phyloP scores from a whole-genome alignment of 2,113 vertebrate genomes.

The rabbit (Oryctolagus cuniculus) region DNA sequence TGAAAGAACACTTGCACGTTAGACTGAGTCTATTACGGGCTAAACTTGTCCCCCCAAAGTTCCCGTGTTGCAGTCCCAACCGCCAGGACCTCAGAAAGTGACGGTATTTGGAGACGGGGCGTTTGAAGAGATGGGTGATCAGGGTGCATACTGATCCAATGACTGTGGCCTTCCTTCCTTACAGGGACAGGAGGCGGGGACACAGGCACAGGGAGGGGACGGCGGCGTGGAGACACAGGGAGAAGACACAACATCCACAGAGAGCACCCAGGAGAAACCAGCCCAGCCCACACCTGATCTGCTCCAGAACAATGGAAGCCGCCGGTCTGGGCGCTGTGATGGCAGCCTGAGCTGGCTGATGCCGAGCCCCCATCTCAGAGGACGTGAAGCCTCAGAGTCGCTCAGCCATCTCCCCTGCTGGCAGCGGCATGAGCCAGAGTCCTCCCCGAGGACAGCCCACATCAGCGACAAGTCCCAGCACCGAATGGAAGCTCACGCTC shows the following conservation, averaged over 20 bases:
- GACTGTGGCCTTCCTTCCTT: neutral
- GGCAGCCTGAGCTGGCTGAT: neutral
- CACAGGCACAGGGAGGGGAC: neutral
- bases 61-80: neutral
- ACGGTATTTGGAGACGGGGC: neutral
- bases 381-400: no score
- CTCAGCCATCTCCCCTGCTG: no score
- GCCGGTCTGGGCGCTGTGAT: accelerated
- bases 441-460: neutral
- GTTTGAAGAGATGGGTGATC: neutral
- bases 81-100: neutral
- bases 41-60: neutral
- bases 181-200: neutral
- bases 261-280: neutral
- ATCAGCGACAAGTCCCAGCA: accelerated
- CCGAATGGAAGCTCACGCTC: accelerated
- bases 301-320: neutral
- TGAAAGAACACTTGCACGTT: neutral
- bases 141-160: neutral
- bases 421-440: no score
- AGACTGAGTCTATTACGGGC: neutral
- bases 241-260: neutral
- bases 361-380: neutral
- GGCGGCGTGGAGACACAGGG: neutral
- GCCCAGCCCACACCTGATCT: neutral